A percentile compares a stretch with the other conserved stretches of the same genome.
phyloP scores from a whole-genome alignment of 1,140 invertebrate species.

The Drosophila mauritiana region DNA sequence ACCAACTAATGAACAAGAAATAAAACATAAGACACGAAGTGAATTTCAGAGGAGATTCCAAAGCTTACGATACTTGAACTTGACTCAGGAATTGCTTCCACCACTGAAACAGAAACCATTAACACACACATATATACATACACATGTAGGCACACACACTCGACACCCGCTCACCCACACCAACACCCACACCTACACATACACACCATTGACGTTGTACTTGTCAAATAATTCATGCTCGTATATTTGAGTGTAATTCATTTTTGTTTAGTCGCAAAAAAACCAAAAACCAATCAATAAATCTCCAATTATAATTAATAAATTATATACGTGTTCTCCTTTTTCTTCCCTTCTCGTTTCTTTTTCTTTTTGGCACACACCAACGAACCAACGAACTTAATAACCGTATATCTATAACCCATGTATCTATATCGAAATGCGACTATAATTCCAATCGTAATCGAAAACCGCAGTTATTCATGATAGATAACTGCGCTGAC shows the following conservation, averaged over 20 bases:
- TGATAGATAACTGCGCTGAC: conserved; percentile 99
- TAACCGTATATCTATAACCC: neutral
- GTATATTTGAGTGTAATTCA: conserved; percentile 81
- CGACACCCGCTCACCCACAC: conserved; percentile 3
- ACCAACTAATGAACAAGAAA: neutral
- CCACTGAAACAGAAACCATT: conserved; percentile 22
- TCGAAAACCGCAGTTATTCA: conserved; percentile 91
- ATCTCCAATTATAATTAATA: conserved; percentile 79
- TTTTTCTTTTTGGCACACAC: conserved; percentile 13
- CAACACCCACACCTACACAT: conserved; percentile 16
- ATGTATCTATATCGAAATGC: conserved; percentile 10
- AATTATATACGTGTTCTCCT: conserved; percentile 60
- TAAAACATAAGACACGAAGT: conserved; percentile 2
- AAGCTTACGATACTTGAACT: conserved; percentile 37
- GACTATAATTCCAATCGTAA: conserved; percentile 18
- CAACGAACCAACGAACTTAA: conserved; percentile 37
- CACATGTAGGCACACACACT: conserved; percentile 10
- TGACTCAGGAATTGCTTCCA: conserved; percentile 35
- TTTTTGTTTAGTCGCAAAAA: conserved; percentile 79
- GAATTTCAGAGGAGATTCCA: conserved; percentile 16
- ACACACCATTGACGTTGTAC: conserved; percentile 76
- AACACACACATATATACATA: conserved; percentile 26
- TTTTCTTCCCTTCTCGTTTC: conserved; percentile 19
- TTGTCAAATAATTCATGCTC: conserved; percentile 82
- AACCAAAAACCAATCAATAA: conserved; percentile 65